Evolutionary conservation across 37 sponge, comb jelly and placozoan species (phyloP), one percentile per base, ranked within the genome.

Genomic region (Theonella swinhoei): DNA sequence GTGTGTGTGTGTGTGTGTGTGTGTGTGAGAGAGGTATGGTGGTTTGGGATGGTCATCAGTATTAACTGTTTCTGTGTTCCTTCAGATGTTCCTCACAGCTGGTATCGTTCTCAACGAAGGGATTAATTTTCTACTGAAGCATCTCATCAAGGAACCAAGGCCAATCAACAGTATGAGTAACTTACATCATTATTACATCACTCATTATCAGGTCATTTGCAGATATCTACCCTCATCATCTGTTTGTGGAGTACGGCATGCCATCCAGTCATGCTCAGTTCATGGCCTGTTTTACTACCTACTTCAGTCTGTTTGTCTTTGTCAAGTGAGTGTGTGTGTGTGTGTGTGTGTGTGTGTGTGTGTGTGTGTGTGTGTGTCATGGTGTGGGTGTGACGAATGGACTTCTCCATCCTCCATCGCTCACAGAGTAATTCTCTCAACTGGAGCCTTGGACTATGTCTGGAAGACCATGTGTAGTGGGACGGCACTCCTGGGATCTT

Each of bases 201-300:
- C 58, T 23, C 19, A n/a, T 75, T 30, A 47, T 61, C 26, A 8
- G 60, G 7, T 19, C 30, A 28, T 65, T 65, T 31, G 47, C 77
- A 83, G 90, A 64, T 60, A 72, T 60, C 38, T 72, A 62, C 39
- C 58, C 34, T 36, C 76, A 73, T 4, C 58, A 68, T 68, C 78
- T 95, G 71, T 89, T 87, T 81, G 87, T 75, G 54, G 84, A 89
- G 64, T 97, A 92, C 77, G 97, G 97, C 2, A 97, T 97, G 97
- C 97, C 97, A 4, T 97, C 97, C 26, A 95, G 90, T 70, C 97
- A 97, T 37, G 87, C 92, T 26, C 97, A 97, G 84, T 97, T 92
- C 77, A 92, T 97, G 93, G 83, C 90, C n/a, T 97, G 89, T 62
- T 95, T 97, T 75, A 84, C 95, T n/a, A 77, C 80, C 17, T 97